These are phyloP conservation scores for Synergus japonicus DNA, from an alignment of 2,888 invertebrate species.

Conservation along the genomic window DNA sequence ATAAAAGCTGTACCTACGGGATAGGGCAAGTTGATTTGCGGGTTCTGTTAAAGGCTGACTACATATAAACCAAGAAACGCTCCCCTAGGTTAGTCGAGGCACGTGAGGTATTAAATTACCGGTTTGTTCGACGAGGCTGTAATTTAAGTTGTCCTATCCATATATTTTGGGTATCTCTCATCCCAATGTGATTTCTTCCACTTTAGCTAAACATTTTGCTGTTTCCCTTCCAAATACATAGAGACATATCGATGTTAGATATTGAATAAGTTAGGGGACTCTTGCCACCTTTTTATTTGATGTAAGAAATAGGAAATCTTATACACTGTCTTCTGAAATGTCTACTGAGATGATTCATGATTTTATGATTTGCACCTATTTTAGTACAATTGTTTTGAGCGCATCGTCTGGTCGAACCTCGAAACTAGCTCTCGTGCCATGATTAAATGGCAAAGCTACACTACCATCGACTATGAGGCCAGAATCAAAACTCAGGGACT, in stretches of 20 bases:
- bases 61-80: conserved; percentile 44
- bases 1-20: neutral
- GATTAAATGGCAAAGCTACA: conserved; percentile 94
- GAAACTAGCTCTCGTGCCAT: conserved; percentile 91
- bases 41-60: conserved; percentile 45
- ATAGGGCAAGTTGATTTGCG: conserved; percentile 43
- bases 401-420: conserved; percentile 93
- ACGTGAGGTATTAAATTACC: conserved; percentile 40
- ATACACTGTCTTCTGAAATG: too few species aligned
- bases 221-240: neutral
- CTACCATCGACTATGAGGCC: conserved; percentile 97
- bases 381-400: conserved; percentile 78
- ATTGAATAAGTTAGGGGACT: neutral
- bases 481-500: conserved; percentile 94
- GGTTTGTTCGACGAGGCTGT: conserved; percentile 18
- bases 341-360: neutral
- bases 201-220: conserved; percentile 9
- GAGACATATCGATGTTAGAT: conserved; percentile 6
- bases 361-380: conserved; percentile 21
- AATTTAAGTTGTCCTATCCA: conserved; percentile 34
- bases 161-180: conserved; percentile 36
- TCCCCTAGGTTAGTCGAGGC: conserved; percentile 41
- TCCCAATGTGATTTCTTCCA: conserved; percentile 28
- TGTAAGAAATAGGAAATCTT: too few species aligned
- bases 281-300: too few species aligned